Evolutionary conservation across 35 echinoderm and acorn worm genomes (phyloP).

Genomic region (Holothuria glaberrima): DNA sequence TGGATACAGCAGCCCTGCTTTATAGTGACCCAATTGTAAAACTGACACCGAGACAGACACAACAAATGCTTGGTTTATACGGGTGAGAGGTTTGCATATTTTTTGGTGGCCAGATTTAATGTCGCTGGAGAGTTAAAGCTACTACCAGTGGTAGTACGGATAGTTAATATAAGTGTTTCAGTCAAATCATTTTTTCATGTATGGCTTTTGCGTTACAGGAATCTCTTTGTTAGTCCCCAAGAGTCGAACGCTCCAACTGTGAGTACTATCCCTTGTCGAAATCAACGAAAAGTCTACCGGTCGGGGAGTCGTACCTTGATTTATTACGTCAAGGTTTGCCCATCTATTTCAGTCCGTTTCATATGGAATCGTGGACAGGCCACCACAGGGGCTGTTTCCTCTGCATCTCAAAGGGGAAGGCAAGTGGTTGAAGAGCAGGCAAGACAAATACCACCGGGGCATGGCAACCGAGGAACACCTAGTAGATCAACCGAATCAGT

Average conservation of each 20-base stretch:
- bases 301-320: neutral
- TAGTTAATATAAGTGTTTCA: neutral
- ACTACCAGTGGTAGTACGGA: neutral
- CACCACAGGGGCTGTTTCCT: too few relatives aligned
- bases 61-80: neutral
- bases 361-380: neutral
- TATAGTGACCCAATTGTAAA: slow-evolving; percentile 31
- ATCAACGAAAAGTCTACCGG: neutral
- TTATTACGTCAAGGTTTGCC: neutral
- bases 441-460: neutral
- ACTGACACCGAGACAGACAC: slow-evolving; percentile 1
- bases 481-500: too few relatives aligned
- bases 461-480: too few relatives aligned
- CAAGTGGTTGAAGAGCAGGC: too few relatives aligned
- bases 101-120: neutral
- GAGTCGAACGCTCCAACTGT: too few relatives aligned
- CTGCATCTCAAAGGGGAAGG: neutral
- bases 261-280: neutral
- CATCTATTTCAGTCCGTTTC: neutral
- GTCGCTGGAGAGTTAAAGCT: neutral
- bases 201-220: neutral
- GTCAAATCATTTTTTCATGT: neutral
- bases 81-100: neutral
- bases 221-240: too few relatives aligned
- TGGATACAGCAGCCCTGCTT: slow-evolving; percentile 8